Evolutionary conservation across 2,888 invertebrate species (phyloP).

Genomic region (Eledone cirrhosa): DNA sequence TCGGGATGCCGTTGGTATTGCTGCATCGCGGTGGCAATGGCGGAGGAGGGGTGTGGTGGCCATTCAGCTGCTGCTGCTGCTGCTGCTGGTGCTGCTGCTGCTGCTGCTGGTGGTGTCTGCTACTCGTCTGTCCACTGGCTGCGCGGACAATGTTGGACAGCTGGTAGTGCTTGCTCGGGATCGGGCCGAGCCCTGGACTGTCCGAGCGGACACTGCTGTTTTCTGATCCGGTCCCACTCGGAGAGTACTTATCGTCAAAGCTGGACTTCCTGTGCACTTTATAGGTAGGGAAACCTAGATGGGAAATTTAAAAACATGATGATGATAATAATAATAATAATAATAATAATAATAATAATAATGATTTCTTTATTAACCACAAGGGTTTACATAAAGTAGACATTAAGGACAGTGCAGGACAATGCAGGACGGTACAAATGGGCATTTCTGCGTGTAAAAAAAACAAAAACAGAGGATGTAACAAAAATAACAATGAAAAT

Average conservation of each 20-base stretch:
- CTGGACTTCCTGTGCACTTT: constrained; percentile 84
- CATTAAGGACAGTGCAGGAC: no score
- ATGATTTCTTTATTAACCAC: no score
- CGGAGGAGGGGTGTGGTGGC: constrained; percentile 63
- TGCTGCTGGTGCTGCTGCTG: constrained; percentile 31
- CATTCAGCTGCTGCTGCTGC: constrained; percentile 43
- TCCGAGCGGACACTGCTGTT: constrained; percentile 77
- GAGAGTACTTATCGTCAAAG: constrained; percentile 81
- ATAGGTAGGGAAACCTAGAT: constrained; percentile 33
- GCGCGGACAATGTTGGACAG: constrained; percentile 39
- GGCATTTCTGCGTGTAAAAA: no score
- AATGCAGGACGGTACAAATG: no score
- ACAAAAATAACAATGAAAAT: no score
- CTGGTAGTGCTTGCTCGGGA: constrained; percentile 31
- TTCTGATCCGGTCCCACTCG: constrained; percentile 87
- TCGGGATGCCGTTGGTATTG: constrained; percentile 32
- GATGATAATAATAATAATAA: no score
- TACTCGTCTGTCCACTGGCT: constrained; percentile 26
- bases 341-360: no score
- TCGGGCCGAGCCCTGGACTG: constrained; percentile 46
- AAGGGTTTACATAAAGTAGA: no score
- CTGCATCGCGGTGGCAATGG: constrained; percentile 68
- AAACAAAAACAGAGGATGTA: no score
- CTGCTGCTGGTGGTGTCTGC: constrained; percentile 29
- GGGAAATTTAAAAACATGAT: background rate